Base-by-base conservation (phyloP, 2,113 vertebrate genomes). In the Austrofundulus limnaeus region DNA sequence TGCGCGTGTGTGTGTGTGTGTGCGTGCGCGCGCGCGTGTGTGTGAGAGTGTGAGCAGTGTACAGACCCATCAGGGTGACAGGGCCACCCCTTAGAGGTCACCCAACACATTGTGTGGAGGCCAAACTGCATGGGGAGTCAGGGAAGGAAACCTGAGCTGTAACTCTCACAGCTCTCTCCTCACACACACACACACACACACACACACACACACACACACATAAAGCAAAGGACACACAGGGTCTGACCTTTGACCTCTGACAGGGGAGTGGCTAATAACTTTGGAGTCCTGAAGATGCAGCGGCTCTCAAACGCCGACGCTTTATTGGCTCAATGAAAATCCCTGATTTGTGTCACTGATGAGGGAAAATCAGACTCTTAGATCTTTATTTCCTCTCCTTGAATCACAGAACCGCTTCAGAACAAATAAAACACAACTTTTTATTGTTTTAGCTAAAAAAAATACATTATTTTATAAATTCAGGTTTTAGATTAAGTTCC, bases 51-150 rank as follows among this genome's bases (percentile, higher is more conserved):
- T 72, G 63, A 62, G 70, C 28, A 5, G 81, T 51, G 67, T 56
- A 59, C 51, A 15, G 45, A 38, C 80, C 70, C 72, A 42, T 88
- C 88, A 85, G 80, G 72, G 78, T 84, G 90, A 89, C 86, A 87
- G 80, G 83, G 86, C 81, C 86, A 84, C 85, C 83, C 84, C 64
- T 87, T 79, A 85, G 85, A 89, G 90, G 89, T 89, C 89, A 88
- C 75, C 84, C 83, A 82, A 82, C 89, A 89, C 87, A 89, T 87
- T 90, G 82, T 86, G 83, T 42, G 69, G 75, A 81, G 79, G 80
- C 84, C 63, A 81, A 75, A 78, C 80, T 75, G 70, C 72, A 63
- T 55, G 68, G 77, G 80, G 82, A 83, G 83, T 70, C 75, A 46
- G 80, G 75, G 77, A 82, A 87, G 87, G 84, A 89, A 89, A 85